Evolutionary conservation across 1,140 invertebrate species (phyloP).

Genomic region (Megalonaias nervosa): DNA sequence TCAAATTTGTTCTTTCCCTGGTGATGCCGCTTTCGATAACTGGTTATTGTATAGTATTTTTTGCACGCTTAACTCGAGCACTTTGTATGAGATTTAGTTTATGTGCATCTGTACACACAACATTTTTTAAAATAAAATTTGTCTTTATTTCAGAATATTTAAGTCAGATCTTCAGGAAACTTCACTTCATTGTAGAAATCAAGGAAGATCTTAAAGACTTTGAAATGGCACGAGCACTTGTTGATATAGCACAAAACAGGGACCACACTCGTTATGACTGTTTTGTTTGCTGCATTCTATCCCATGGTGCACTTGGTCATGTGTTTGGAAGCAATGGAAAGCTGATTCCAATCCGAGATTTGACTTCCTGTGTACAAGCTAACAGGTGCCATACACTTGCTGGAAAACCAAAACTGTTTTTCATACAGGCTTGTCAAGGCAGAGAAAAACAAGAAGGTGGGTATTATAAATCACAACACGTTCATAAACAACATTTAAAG

Average conservation of each 20-base stretch:
- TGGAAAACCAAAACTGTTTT: constrained; percentile 70
- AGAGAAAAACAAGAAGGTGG: constrained; percentile 56
- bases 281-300: constrained; percentile 61
- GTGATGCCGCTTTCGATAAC: too few relatives aligned
- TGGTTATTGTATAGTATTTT: too few relatives aligned
- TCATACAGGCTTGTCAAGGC: constrained; percentile 71
- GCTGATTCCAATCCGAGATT: constrained; percentile 48
- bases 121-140: neutral
- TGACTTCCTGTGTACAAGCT: constrained; percentile 58
- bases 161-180: constrained; percentile 39
- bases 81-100: too few relatives aligned
- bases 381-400: constrained; percentile 52
- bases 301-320: constrained; percentile 61
- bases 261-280: constrained; percentile 52
- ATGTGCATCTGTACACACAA: too few relatives aligned
- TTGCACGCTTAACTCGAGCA: too few relatives aligned
- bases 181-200: constrained; percentile 39
- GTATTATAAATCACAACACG: neutral
- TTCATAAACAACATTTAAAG: too few relatives aligned
- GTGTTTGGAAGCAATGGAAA: constrained; percentile 60
- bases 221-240: constrained; percentile 30
- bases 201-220: constrained; percentile 35
- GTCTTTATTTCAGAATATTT: constrained; percentile 48
- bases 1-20: too few relatives aligned
- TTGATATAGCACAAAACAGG: constrained; percentile 26